Percentiles rank a stretch among this genome's conserved stretches.
These are phyloP conservation scores for Steromphala cineraria DNA, from an alignment of 2,888 invertebrate species.

Conservation along the genomic window DNA sequence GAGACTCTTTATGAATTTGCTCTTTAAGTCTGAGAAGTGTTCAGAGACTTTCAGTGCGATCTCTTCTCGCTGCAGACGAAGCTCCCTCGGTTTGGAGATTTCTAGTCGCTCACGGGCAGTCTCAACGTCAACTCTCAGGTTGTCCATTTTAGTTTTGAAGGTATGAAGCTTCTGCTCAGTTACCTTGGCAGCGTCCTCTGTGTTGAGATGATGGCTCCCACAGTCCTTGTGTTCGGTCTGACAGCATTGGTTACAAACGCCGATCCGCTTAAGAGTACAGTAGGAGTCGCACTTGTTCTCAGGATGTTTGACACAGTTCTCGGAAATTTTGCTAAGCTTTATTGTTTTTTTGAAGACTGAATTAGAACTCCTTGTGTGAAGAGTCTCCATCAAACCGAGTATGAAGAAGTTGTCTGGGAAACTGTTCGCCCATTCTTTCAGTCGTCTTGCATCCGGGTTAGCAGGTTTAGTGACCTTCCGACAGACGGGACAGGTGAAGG, in stretches of 20 bases:
- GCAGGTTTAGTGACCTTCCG: constrained; percentile 45
- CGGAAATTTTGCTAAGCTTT: neutral
- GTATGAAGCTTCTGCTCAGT: neutral
- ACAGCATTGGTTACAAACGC: neutral
- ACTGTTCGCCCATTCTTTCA: constrained; percentile 41
- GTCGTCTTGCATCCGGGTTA: constrained; percentile 35
- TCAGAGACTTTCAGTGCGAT: neutral
- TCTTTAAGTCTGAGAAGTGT: constrained; percentile 5
- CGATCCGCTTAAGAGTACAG: neutral
- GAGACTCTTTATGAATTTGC: neutral
- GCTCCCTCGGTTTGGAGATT: neutral
- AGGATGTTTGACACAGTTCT: constrained; percentile 12
- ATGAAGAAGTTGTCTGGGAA: constrained; percentile 48
- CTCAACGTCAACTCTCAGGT: neutral
- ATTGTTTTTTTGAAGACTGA: neutral
- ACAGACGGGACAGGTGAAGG: constrained; percentile 50
- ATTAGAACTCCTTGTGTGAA: neutral
- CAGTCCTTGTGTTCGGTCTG: neutral
- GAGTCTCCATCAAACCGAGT: constrained; percentile 43
- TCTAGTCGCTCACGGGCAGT: neutral
- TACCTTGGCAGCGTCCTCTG: neutral
- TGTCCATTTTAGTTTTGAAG: neutral
- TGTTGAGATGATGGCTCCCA: neutral
- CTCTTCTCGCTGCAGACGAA: constrained; percentile 7
- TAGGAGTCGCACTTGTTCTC: neutral